phyloP scores from a whole-genome alignment of 2,797 vertebrate species.

The Bradypodion pumilum region DNA sequence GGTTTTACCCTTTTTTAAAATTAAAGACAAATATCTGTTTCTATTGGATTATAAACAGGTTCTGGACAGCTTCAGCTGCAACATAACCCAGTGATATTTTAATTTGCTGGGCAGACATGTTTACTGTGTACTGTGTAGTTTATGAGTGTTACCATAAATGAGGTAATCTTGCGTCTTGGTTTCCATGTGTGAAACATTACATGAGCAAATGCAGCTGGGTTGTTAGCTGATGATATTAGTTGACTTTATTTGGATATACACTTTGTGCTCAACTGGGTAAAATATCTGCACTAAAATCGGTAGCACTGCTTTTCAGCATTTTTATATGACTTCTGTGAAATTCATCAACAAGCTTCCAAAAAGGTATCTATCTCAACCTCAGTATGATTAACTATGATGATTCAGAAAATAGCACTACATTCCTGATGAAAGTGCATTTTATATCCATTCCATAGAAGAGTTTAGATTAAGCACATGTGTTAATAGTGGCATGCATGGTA shows the following conservation, averaged over 20 bases:
- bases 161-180: conserved; percentile 81
- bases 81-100: conserved; percentile 85
- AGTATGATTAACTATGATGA: conserved; percentile 44
- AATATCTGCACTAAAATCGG: conserved; percentile 67
- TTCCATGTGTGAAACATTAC: conserved; percentile 85
- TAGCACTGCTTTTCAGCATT: conserved; percentile 63
- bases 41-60: conserved; percentile 77
- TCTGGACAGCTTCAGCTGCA: conserved; percentile 87
- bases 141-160: conserved; percentile 85
- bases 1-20: conserved; percentile 67
- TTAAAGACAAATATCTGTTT: conserved; percentile 78
- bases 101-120: conserved; percentile 88
- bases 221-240: conserved; percentile 64
- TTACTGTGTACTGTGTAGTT: conserved; percentile 88
- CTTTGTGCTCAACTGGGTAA: conserved; percentile 66
- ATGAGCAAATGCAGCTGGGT: conserved; percentile 84
- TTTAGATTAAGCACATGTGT: conserved; percentile 53
- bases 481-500: conserved; percentile 55
- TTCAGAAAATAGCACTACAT: conserved; percentile 53
- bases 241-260: conserved; percentile 69
- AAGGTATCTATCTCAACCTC: not conserved
- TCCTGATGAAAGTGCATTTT: conserved; percentile 50
- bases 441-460: conserved; percentile 57
- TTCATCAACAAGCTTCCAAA: conserved; percentile 33
- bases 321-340: conserved; percentile 57